A percentile compares a stretch with the other conserved stretches of the same genome.
phyloP scores from a whole-genome alignment of 2,888 invertebrate species.

The Tetropium fuscum region DNA sequence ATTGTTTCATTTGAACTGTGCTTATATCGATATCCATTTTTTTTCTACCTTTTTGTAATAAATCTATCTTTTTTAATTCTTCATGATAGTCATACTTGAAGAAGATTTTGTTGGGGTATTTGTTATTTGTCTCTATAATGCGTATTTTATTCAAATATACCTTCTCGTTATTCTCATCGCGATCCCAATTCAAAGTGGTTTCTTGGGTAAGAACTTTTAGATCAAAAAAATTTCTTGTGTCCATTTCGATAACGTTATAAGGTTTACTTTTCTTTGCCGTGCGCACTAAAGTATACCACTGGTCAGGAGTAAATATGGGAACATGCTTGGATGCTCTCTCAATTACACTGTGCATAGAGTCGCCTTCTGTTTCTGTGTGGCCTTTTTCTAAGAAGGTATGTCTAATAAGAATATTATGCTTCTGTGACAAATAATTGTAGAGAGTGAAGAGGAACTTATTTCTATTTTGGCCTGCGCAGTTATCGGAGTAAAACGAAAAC shows the following conservation, averaged over 20 bases:
- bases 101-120: neutral
- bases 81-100: neutral
- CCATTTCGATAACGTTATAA: slow-evolving; percentile 2
- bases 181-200: slow-evolving; percentile 2
- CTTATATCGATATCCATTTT: neutral
- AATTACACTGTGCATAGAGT: slow-evolving; percentile 48
- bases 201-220: neutral
- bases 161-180: neutral
- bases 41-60: neutral
- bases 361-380: slow-evolving; percentile 51
- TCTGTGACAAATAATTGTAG: slow-evolving; percentile 41
- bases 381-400: slow-evolving; percentile 49
- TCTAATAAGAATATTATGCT: slow-evolving; percentile 43
- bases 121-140: neutral
- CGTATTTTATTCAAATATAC: neutral
- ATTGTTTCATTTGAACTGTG: neutral
- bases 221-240: neutral
- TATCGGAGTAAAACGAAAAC: slow-evolving; percentile 52
- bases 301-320: neutral
- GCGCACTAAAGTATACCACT: slow-evolving; percentile 1
- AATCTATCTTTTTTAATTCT: neutral
- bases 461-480: slow-evolving; percentile 49
- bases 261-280: slow-evolving; percentile 1
- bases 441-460: slow-evolving; percentile 40
- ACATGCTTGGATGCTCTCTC: slow-evolving; percentile 23